These are phyloP conservation scores for Sarcophaga caerulescens DNA, from an alignment of 2,888 invertebrate genomes.

Conservation along the genomic window DNA sequence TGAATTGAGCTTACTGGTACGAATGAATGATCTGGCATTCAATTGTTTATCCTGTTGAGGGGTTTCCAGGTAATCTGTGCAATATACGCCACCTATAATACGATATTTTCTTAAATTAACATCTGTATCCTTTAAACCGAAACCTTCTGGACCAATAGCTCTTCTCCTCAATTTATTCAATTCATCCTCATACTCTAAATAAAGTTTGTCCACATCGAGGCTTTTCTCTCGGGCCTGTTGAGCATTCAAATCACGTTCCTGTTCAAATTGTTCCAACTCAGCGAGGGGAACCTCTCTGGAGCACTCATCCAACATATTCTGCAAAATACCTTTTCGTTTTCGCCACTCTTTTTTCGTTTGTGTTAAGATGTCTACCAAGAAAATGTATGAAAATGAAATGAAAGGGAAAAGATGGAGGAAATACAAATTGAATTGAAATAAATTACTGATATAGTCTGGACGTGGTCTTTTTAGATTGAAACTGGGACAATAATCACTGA, in stretches of 20 bases:
- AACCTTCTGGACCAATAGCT: conserved; percentile 77
- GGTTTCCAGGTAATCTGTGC: conserved; percentile 87
- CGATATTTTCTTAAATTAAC: conserved; percentile 89
- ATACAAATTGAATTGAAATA: conserved; percentile 21
- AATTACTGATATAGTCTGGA: conserved; percentile 74
- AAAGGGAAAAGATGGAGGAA: not conserved
- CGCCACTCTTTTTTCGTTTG: conserved; percentile 81
- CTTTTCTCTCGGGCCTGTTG: conserved; percentile 73
- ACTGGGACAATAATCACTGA: conserved; percentile 82
- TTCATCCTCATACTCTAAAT: conserved; percentile 80
- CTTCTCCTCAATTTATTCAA: conserved; percentile 76
- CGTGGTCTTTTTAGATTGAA: conserved; percentile 74
- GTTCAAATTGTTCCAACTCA: conserved; percentile 73
- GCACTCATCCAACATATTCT: conserved; percentile 79
- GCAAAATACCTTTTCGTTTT: conserved; percentile 80
- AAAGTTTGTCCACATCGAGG: conserved; percentile 80
- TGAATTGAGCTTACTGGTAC: conserved; percentile 74
- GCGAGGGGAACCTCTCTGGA: conserved; percentile 74
- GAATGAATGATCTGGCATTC: conserved; percentile 77
- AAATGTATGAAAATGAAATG: not conserved
- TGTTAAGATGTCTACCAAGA: conserved; percentile 74
- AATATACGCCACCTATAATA: conserved; percentile 89
- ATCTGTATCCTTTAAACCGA: conserved; percentile 83
- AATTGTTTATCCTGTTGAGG: conserved; percentile 86
- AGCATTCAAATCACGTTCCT: conserved; percentile 72